Conservation (phyloP, 92 coral and sea anemone genomes). For the Anthopleura xanthogrammica region DNA sequence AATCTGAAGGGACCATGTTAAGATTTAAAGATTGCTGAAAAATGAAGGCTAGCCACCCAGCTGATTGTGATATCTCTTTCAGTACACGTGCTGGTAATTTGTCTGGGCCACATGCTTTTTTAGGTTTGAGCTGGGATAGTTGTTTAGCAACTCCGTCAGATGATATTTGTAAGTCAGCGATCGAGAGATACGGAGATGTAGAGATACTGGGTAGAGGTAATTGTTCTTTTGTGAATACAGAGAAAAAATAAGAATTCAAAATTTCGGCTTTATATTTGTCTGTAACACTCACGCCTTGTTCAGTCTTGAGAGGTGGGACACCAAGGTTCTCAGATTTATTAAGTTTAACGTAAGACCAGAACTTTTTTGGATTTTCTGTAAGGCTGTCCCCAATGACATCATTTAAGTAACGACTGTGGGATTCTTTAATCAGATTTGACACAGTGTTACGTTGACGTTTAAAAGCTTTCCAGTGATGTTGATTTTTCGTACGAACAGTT, state of each 20-base stretch:
- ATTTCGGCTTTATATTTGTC: slow-evolving; percentile 55
- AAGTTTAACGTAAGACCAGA: slow-evolving; percentile 38
- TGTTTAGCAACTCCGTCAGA: slow-evolving; percentile 50
- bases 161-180: slow-evolving; percentile 23
- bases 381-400: slow-evolving; percentile 42
- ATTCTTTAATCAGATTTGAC: slow-evolving; percentile 42
- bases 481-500: slow-evolving; percentile 25
- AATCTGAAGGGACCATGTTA: slow-evolving; percentile 25
- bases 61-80: slow-evolving; percentile 30
- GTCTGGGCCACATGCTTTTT: slow-evolving; percentile 24
- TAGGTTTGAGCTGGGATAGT: slow-evolving; percentile 30
- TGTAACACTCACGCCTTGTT: slow-evolving; percentile 3
- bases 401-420: slow-evolving; percentile 43
- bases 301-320: slow-evolving; percentile 37
- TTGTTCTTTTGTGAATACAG: slow-evolving; percentile 42
- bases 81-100: slow-evolving; percentile 27
- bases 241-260: slow-evolving; percentile 31
- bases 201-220: slow-evolving; percentile 11
- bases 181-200: slow-evolving; percentile 20
- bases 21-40: slow-evolving; percentile 41
- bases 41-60: slow-evolving; percentile 29
- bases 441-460: slow-evolving; percentile 45
- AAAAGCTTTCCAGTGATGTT: slow-evolving; percentile 39
- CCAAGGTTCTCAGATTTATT: slow-evolving; percentile 47
- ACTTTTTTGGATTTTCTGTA: slow-evolving; percentile 41